Conservation (phyloP, 2,888 invertebrate species). For the Syrista parreyssii region DNA sequence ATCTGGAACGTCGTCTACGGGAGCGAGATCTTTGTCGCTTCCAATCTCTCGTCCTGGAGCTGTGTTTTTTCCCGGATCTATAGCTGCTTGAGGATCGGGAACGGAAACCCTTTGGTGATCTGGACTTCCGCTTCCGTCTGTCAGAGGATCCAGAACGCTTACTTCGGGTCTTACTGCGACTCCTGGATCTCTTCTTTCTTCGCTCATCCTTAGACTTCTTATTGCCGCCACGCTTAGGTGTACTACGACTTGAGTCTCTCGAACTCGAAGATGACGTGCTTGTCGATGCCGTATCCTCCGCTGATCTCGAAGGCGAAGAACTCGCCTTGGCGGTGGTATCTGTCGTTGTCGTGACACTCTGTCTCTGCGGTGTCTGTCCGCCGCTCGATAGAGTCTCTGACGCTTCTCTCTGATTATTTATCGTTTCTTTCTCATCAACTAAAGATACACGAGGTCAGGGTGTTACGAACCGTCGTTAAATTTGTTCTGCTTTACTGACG, state of each 20-base stretch:
- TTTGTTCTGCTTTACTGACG: background rate
- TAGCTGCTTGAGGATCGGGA: constrained; percentile 53
- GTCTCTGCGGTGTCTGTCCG: constrained; percentile 53
- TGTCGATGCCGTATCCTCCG: constrained; percentile 36
- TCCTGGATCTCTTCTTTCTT: background rate
- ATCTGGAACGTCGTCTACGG: constrained; percentile 41
- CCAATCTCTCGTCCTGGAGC: constrained; percentile 47
- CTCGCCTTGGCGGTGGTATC: constrained; percentile 36
- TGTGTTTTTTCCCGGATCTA: constrained; percentile 42
- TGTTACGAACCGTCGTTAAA: constrained; percentile 33
- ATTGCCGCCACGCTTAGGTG: constrained; percentile 26
- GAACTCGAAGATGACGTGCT: constrained; percentile 38
- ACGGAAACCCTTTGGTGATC: constrained; percentile 45
- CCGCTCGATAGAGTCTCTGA: constrained; percentile 58
- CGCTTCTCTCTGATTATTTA: constrained; percentile 61
- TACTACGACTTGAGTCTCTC: constrained; percentile 41
- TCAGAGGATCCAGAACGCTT: constrained; percentile 29
- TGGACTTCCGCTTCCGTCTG: constrained; percentile 37
- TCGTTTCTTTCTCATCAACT: constrained; percentile 64
- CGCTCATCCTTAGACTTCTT: constrained; percentile 35
- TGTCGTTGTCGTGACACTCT: constrained; percentile 31
- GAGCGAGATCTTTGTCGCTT: constrained; percentile 42
- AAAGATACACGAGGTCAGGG: constrained; percentile 46
- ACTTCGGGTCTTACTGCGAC: constrained; percentile 27
- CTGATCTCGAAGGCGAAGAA: constrained; percentile 42